Base-by-base conservation (phyloP, 2,113 vertebrate genomes). In the Trematocara zebra region DNA sequence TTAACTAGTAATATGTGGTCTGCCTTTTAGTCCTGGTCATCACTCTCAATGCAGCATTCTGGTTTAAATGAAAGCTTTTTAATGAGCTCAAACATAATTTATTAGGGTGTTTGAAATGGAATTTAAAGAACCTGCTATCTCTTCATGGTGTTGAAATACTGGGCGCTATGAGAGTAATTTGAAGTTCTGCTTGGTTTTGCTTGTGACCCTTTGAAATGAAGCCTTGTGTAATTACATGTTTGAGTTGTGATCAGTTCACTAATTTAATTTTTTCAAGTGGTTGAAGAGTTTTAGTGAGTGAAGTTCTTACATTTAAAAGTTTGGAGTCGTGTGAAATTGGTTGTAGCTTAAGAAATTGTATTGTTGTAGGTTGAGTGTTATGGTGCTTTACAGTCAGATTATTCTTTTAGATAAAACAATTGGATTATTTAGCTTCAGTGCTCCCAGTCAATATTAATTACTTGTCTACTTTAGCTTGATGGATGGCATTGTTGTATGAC, bases 261-360 rank as follows among this genome's bases (percentile, higher is more conserved):
- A 49, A 76, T 76, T 51, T 2, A 31, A 51, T 33, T 76, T 51
- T 49, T 20, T 33, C 72, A 51, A 76, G 44, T 5, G 44, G 72
- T n/a, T 51, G 15, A 76, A 76, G 44, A 76, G 72, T 76, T 76
- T 51, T n/a, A 49, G 44, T 31, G 72, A 76, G 72, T 76, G 15
- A 76, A 51, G 26, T 76, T 76, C 17, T 51, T 0, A 31, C 28
- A 31, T 76, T 76, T 76, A 5, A 76, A 49, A 12, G 69, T 49
- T 28, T 31, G 69, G 42, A 76, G 15, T 18, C 26, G 15, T 28
- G 0, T 76, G 26, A 51, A 33, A 61, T 18, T 31, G 57, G 57
- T 35, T 33, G 15, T 28, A 61, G 31, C 0, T 76, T 49, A 51
- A 76, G 4, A 49, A 51, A n/a, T 31, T 0, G 2, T 31, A 10